phyloP scores from a whole-genome alignment of 2,797 vertebrate species.

The Fundulus diaphanus region DNA sequence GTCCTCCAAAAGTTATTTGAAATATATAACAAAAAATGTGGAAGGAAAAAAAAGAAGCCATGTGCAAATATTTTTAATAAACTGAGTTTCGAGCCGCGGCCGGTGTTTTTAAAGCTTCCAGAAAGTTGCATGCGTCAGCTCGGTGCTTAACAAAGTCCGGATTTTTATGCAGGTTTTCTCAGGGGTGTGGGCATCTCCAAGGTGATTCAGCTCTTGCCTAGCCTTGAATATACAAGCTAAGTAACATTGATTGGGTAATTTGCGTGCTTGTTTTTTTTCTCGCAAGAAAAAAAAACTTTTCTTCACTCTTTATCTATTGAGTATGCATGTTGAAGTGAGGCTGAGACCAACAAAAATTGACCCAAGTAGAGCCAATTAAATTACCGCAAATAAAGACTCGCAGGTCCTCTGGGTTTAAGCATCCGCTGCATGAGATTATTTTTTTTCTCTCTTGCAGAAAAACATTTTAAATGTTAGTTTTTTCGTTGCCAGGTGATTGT shows the following conservation, averaged over 20 bases:
- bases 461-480: neutral
- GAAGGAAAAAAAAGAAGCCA: neutral
- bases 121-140: slow-evolving; percentile 60
- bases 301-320: slow-evolving; percentile 2
- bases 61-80: slow-evolving; percentile 62
- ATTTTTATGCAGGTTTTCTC: slow-evolving; percentile 47
- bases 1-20: slow-evolving; percentile 45
- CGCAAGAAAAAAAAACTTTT: neutral
- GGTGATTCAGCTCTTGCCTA: slow-evolving; percentile 32
- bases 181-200: slow-evolving; percentile 8
- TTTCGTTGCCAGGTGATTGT: neutral
- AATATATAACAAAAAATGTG: slow-evolving; percentile 8
- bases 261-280: slow-evolving; percentile 6
- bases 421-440: slow-evolving; percentile 8
- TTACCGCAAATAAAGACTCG: slow-evolving; percentile 3
- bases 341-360: slow-evolving; percentile 24
- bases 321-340: neutral
- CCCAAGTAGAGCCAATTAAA: slow-evolving; percentile 23
- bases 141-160: slow-evolving; percentile 2
- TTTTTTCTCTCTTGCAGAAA: neutral
- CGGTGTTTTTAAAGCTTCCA: slow-evolving; percentile 49
- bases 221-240: slow-evolving; percentile 28
- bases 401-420: slow-evolving; percentile 9
- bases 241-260: slow-evolving; percentile 24
- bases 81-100: slow-evolving; percentile 52